These are phyloP conservation scores for Antitype chi DNA, from an alignment of 2,888 invertebrate genomes.

Conservation along the genomic window DNA sequence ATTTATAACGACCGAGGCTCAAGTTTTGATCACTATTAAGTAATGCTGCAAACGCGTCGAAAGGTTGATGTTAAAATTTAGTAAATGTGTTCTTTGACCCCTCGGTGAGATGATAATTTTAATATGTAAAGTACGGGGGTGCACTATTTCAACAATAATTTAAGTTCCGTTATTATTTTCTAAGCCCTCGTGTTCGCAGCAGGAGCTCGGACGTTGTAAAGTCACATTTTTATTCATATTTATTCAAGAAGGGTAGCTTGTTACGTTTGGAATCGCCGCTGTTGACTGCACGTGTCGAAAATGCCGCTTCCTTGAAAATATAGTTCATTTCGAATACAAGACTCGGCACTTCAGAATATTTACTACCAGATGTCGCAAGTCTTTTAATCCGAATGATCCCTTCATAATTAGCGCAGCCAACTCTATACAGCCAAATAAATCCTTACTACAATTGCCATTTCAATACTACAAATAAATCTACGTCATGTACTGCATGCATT, in stretches of 20 bases:
- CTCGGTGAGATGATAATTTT: slow-evolving; percentile 84
- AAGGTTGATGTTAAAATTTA: slow-evolving; percentile 84
- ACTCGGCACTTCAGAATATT: slow-evolving; percentile 35
- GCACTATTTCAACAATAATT: slow-evolving; percentile 85
- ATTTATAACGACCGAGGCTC: slow-evolving; percentile 72
- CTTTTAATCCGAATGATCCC: slow-evolving; percentile 82
- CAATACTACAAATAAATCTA: slow-evolving; percentile 89
- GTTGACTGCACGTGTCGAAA: slow-evolving; percentile 52
- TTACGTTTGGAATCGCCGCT: slow-evolving; percentile 59
- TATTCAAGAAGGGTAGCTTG: slow-evolving; percentile 65
- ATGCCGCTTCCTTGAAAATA: slow-evolving; percentile 51
- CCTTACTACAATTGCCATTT: slow-evolving; percentile 84
- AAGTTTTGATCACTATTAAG: slow-evolving; percentile 83
- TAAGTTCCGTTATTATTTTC: slow-evolving; percentile 85
- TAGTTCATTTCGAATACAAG: slow-evolving; percentile 38
- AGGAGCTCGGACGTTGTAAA: slow-evolving; percentile 69
- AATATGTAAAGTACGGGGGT: slow-evolving; percentile 85
- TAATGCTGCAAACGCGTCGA: slow-evolving; percentile 83
- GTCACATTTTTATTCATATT: slow-evolving; percentile 71
- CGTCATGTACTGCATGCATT: slow-evolving; percentile 86
- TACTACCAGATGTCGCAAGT: slow-evolving; percentile 78
- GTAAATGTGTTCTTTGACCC: slow-evolving; percentile 88
- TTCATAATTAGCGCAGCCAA: slow-evolving; percentile 83
- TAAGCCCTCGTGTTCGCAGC: slow-evolving; percentile 77
- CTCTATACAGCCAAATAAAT: slow-evolving; percentile 81